phyloP scores from a whole-genome alignment of 2,888 invertebrate species.

The Cephus spinipes region DNA sequence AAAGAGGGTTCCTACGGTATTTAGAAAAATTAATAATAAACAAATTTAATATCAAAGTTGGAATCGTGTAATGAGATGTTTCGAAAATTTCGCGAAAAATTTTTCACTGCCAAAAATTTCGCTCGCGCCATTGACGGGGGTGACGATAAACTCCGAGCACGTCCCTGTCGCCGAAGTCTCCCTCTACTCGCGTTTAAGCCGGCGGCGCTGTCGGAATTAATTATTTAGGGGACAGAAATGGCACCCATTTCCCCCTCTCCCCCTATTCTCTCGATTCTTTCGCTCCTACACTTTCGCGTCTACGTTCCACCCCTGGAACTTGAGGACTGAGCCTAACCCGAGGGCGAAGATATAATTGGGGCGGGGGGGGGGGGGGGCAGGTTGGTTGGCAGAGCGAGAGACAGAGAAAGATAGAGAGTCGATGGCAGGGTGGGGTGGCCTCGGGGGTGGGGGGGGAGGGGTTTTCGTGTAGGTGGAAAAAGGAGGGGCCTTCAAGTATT shows the following conservation, averaged over 20 bases:
- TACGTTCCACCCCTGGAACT: constrained; percentile 28
- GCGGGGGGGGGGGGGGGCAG: constrained; percentile 48
- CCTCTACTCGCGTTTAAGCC: constrained; percentile 53
- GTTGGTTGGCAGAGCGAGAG: constrained; percentile 5
- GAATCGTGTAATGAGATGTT: too few relatives aligned
- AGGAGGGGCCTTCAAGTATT: constrained; percentile 61
- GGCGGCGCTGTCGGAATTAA: constrained; percentile 65
- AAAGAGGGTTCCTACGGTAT: too few relatives aligned
- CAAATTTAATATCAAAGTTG: too few relatives aligned
- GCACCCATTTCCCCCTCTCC: constrained; percentile 49
- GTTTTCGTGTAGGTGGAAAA: background rate
- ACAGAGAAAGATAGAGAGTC: too few relatives aligned
- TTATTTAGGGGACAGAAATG: constrained; percentile 67
- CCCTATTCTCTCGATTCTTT: constrained; percentile 47
- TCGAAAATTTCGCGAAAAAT: too few relatives aligned
- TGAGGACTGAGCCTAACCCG: constrained; percentile 48
- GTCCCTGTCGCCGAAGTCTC: constrained; percentile 43
- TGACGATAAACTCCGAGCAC: constrained; percentile 20
- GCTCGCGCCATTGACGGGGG: background rate
- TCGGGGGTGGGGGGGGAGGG: constrained; percentile 8
- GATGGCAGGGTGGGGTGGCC: constrained; percentile 20
- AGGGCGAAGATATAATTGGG: constrained; percentile 66
- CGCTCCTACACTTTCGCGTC: constrained; percentile 30
- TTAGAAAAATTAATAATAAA: too few relatives aligned
- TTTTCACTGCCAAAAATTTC: background rate